phyloP scores from a whole-genome alignment of 2,113 vertebrate species.

The Mormyrus iriodes region DNA sequence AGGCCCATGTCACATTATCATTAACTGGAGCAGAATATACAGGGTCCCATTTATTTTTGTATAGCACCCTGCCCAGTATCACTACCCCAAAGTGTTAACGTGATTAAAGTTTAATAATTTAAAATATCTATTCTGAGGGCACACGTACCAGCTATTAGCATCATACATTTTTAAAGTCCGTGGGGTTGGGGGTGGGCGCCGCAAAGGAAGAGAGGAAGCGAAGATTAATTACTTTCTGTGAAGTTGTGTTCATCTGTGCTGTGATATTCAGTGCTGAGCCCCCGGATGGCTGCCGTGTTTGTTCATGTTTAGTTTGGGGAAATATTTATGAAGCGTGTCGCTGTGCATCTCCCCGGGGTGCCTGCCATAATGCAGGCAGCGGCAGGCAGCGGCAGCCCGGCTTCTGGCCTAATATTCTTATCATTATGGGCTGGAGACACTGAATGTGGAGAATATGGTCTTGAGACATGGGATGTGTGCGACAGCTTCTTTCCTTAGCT shows the following conservation, averaged over 20 bases:
- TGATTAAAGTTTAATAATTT: not conserved
- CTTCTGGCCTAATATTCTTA: not conserved
- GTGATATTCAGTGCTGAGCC: not conserved
- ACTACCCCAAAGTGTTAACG: not conserved
- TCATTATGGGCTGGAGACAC: not conserved
- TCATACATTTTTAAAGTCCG: not conserved
- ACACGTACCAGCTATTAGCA: not conserved
- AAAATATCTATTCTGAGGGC: not conserved
- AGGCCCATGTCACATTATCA: not conserved
- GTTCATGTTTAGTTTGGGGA: not conserved
- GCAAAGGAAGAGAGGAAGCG: not conserved
- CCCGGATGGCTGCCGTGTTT: not conserved
- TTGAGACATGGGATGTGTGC: not conserved
- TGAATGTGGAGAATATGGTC: not conserved
- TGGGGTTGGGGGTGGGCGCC: not conserved
- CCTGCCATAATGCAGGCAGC: not conserved
- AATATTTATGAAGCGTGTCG: not conserved
- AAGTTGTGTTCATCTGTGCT: not conserved
- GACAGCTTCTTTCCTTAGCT: not conserved
- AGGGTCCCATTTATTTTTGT: not conserved
- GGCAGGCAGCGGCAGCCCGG: not conserved
- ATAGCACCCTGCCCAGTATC: not conserved
- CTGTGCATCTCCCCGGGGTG: not conserved
- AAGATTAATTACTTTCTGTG: conserved; percentile 12
- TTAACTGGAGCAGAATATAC: too few species aligned